These are phyloP conservation scores for Leiothrix lutea DNA, from an alignment of 2,113 vertebrate species.

Conservation along the genomic window DNA sequence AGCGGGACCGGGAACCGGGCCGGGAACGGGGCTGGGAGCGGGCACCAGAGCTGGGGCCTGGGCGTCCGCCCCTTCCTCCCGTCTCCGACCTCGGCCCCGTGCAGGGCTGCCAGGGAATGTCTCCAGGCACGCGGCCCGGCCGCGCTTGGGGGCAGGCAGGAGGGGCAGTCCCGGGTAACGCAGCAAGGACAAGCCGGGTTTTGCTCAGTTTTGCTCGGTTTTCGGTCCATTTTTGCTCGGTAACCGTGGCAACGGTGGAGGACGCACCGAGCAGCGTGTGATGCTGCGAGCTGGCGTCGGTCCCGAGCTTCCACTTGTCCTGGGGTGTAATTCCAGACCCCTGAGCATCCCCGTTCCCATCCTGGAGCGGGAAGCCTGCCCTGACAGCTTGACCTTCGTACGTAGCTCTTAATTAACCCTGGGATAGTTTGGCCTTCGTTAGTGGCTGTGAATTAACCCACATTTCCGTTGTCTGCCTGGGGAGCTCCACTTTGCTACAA, in stretches of 20 bases:
- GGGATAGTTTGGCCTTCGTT: neutral
- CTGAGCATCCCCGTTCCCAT: neutral
- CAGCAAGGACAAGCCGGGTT: neutral
- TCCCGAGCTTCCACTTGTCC: neutral
- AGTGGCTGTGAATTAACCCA: neutral
- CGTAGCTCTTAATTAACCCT: neutral
- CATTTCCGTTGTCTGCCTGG: neutral
- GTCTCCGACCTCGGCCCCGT: neutral
- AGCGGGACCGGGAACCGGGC: fast-evolving
- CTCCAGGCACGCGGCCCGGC: neutral
- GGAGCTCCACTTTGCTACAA: neutral
- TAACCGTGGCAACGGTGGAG: neutral
- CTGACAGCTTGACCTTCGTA: neutral
- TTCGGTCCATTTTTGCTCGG: neutral
- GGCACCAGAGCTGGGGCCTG: fast-evolving
- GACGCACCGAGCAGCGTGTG: neutral
- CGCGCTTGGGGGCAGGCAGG: neutral
- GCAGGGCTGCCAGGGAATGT: too few species aligned
- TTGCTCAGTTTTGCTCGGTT: neutral
- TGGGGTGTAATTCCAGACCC: neutral
- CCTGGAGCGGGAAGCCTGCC: neutral
- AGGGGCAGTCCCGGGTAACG: neutral
- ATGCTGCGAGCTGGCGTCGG: neutral
- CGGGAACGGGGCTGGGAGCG: neutral
- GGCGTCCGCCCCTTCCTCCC: fast-evolving